phyloP scores from a whole-genome alignment of 2,797 vertebrate genomes.

The Phylloscopus collybita region DNA sequence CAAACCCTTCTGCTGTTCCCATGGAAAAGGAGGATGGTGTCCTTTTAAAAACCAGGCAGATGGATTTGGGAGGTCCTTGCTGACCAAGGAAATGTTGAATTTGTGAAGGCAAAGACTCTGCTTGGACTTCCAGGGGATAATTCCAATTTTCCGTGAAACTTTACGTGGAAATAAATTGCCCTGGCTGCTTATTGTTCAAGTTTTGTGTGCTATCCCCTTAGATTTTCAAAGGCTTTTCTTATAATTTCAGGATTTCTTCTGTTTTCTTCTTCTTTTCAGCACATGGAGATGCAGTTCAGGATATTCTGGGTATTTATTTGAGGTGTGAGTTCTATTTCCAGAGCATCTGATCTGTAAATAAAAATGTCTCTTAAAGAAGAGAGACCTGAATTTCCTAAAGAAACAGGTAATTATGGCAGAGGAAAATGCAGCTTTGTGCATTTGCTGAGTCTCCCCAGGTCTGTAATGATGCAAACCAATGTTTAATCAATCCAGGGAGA shows the following conservation, averaged over 20 bases:
- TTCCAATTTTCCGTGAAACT: background rate
- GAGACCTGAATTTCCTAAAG: background rate
- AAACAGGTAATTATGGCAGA: background rate
- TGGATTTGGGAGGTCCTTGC: background rate
- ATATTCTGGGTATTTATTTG: background rate
- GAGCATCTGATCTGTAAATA: background rate
- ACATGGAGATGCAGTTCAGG: background rate
- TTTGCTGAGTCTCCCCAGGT: background rate
- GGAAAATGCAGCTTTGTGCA: background rate
- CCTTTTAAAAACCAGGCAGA: background rate
- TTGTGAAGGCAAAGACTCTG: background rate
- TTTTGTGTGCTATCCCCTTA: background rate
- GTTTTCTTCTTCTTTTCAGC: background rate
- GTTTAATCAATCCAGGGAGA: background rate
- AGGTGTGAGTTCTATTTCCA: background rate
- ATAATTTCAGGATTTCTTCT: background rate
- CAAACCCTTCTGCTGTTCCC: background rate
- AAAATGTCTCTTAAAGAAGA: background rate
- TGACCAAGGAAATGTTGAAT: background rate
- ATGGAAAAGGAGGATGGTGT: background rate
- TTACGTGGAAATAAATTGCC: background rate
- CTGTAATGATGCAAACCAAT: background rate
- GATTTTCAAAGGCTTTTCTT: background rate
- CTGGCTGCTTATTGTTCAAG: background rate
- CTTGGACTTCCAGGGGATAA: background rate